Evolutionary conservation across 2,113 vertebrate species (phyloP).

Genomic region (Oryzias javanicus): DNA sequence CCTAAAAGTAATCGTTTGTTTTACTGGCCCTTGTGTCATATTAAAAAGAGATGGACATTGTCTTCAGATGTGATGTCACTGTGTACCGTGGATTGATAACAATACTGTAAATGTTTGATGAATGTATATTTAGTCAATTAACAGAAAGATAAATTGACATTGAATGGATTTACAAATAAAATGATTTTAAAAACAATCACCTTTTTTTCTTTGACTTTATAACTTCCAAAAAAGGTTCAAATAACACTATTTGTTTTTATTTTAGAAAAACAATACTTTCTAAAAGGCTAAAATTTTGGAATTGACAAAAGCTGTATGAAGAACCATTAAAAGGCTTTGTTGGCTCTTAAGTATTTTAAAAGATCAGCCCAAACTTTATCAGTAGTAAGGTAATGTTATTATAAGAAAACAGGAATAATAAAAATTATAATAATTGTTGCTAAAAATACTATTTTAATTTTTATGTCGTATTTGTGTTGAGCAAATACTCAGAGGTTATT

Average conservation of each 20-base stretch:
- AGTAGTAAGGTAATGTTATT: too few relatives aligned
- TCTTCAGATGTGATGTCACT: constrained; percentile 57
- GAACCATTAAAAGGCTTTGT: too few relatives aligned
- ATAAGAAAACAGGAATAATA: too few relatives aligned
- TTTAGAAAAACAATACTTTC: not conserved
- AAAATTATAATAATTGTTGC: too few relatives aligned
- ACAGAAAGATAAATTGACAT: constrained; percentile 64
- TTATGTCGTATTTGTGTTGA: too few relatives aligned
- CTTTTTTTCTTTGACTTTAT: not conserved
- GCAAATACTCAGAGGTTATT: too few relatives aligned
- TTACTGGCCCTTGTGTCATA: constrained; percentile 51
- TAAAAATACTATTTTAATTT: too few relatives aligned
- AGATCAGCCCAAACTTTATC: not conserved
- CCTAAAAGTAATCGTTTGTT: constrained; percentile 48
- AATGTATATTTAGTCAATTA: constrained; percentile 76
- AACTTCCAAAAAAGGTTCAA: not conserved
- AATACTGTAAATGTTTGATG: constrained; percentile 75
- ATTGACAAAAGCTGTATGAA: not conserved
- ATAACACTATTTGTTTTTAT: not conserved
- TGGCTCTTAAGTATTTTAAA: not conserved
- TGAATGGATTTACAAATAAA: constrained; percentile 75
- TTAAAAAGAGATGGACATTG: constrained; percentile 33
- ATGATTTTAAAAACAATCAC: constrained; percentile 56
- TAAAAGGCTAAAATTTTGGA: not conserved
- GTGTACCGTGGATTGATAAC: constrained; percentile 68